Evolutionary conservation across 1,140 invertebrate species (phyloP), one percentile per base, ranked within the genome.

Genomic region (Micrasema longulum): DNA sequence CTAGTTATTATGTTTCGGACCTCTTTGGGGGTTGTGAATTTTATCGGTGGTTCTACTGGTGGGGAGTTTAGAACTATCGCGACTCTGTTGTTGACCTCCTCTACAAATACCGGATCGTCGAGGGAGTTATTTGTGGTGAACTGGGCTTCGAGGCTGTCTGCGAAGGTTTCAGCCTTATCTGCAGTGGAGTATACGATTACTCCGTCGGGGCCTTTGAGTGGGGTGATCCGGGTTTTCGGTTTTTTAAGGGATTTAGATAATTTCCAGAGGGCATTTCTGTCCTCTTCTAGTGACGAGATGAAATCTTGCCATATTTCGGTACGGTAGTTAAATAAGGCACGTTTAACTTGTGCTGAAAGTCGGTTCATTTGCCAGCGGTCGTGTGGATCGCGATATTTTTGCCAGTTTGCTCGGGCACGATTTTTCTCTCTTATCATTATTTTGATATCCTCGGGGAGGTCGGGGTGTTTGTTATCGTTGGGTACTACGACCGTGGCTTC

Each of bases 1-100:
- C 1, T 12, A 11, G 11, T 23, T 0, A 53, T 53, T 23, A 35
- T 53, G 11, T 23, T 26, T n/a, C 5, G 18, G 10, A 53, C 14
- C n/a, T 53, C 50, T 53, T 35, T 9, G 50, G 22, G 48, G 20
- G 48, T 52, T 18, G 20, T 52, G 22, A 52, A 52, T 52, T 52
- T 23, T 1, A 52, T 23, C 1, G 47, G 47, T 0, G 50, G 20
- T 0, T 20, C 23, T 6, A 9, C 5, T 2, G 1, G 50, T 0
- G 23, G 9, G 2, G 0, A 0, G 0, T 0, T 26, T 12, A 14
- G 1, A 6, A 31, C 2, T 10, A 26, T 0, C 0, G 9, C 22
- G 1, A 53, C 23, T 12, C 12, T n/a, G 9, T 53, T 31, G 22
- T 53, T 31, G 6, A 53, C 50, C n/a, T 0, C 5, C 7, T 18